phyloP scores from a whole-genome alignment of 2,888 invertebrate species.

The Phyllotreta striolata region DNA sequence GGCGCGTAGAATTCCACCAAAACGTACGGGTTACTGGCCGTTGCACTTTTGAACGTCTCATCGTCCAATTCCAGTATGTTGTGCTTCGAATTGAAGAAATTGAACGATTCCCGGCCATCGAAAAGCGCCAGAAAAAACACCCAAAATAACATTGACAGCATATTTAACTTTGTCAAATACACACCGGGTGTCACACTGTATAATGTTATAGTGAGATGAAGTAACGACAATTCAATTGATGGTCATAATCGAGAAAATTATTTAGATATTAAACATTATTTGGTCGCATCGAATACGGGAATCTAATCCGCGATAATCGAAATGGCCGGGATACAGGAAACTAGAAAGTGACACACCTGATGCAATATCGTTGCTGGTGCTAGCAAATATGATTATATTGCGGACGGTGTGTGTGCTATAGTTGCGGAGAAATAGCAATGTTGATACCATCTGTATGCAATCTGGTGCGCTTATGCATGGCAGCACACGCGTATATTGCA shows the following conservation, averaged over 20 bases:
- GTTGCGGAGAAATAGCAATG: constrained; percentile 19
- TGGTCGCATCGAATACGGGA: not conserved
- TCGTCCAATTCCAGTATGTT: constrained; percentile 31
- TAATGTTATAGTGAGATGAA: too few relatives aligned
- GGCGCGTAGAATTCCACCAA: constrained; percentile 80
- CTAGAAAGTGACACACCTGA: constrained; percentile 31
- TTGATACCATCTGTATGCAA: constrained; percentile 52
- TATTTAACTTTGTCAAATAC: constrained; percentile 4
- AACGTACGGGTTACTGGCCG: constrained; percentile 24
- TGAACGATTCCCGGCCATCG: too few relatives aligned
- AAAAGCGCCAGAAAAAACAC: not conserved
- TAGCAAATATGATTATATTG: constrained; percentile 23
- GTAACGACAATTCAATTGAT: too few relatives aligned
- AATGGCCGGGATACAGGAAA: constrained; percentile 27
- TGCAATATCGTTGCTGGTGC: constrained; percentile 18
- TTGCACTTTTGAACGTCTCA: constrained; percentile 27
- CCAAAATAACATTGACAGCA: constrained; percentile 9
- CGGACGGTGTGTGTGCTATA: constrained; percentile 20
- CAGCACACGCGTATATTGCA: constrained; percentile 42
- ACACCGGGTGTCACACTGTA: too few relatives aligned
- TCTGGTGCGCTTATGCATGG: constrained; percentile 49
- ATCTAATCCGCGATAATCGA: constrained; percentile 18
- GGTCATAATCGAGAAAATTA: not conserved
- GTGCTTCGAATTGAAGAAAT: not conserved
- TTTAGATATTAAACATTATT: not conserved